Evolutionary conservation across 2,797 vertebrate species (phyloP), one percentile per base, ranked within the genome.

Genomic region (Catamblyrhynchus diadema): DNA sequence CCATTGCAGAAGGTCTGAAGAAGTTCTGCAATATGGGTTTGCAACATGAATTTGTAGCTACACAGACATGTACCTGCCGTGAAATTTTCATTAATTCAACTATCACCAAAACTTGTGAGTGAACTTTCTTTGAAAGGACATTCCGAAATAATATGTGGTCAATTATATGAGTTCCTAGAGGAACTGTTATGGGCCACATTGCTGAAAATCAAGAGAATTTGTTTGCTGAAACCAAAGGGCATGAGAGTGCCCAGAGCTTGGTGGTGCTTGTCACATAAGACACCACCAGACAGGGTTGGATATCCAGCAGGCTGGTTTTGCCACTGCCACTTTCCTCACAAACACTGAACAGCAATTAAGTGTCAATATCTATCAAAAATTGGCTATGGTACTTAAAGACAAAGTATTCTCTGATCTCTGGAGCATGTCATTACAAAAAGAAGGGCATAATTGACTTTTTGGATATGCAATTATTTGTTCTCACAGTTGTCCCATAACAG

Each of bases 391-490:
- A 66, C 69, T 92, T 87, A 69, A 77, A 81, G 50, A 70, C 39
- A 51, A 81, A 82, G 47, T 83, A 62, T 83, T 93, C 41, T 83
- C 70, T 93, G 82, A 94, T 73, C 82, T 90, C 54, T 92, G 87
- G 73, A 94, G 66, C 62, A 79, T 64, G 77, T 90, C 64, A 84
- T 88, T 94, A 53, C 69, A 66, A 79, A 86, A 88, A 88, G 65
- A 93, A 88, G 48, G 48, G 33, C 69, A 83, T 93, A 93, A 97
- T 25, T 88, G 70, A 90, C 85, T 91, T 93, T 86, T 81, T 66
- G 82, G 64, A 56, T 91, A 45, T 72, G 82, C 81, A 51, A 33
- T 91, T 91, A 81, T 79, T 94, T 94, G 80, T 79, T 94, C 62
- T 91, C 14, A 2, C 41, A 71, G 41, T 42, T 91, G 84, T 95